phyloP scores from a whole-genome alignment of 2,888 invertebrate genomes.

The Thymelicus lineola region DNA sequence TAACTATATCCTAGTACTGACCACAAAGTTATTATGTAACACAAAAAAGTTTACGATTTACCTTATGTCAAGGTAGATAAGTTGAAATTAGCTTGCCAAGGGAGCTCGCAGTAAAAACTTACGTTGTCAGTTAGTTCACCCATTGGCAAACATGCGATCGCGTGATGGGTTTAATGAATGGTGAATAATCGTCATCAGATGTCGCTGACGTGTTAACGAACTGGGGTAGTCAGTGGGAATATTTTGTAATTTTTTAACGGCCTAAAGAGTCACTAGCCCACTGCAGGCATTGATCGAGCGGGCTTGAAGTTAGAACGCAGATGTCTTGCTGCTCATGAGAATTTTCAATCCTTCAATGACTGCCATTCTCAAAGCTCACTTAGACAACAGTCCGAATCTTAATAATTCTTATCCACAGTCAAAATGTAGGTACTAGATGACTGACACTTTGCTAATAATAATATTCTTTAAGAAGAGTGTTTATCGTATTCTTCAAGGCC shows the following conservation, averaged over 20 bases:
- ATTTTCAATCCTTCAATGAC: neutral
- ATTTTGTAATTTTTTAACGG: conserved; percentile 27
- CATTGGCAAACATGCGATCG: conserved; percentile 72
- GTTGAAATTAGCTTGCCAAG: conserved; percentile 41
- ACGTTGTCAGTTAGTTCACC: conserved; percentile 47
- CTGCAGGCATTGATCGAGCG: neutral
- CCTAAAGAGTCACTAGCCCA: conserved; percentile 8
- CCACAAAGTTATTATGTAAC: conserved; percentile 28
- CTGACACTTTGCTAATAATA: too few relatives aligned
- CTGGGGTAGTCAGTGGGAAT: conserved; percentile 58
- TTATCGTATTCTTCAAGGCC: too few relatives aligned
- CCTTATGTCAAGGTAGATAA: conserved; percentile 25
- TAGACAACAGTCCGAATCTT: too few relatives aligned
- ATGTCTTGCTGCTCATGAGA: neutral
- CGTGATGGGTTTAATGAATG: conserved; percentile 71
- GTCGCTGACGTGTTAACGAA: conserved; percentile 58
- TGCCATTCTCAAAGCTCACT: too few relatives aligned
- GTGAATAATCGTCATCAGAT: conserved; percentile 71
- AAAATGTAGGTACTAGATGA: too few relatives aligned
- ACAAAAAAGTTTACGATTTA: neutral
- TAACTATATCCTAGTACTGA: conserved; percentile 5
- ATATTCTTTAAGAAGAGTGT: too few relatives aligned
- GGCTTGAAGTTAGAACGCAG: neutral
- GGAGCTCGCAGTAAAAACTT: neutral
- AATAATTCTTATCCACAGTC: too few relatives aligned